These are phyloP conservation scores for Sebastes hopkinsi DNA, from an alignment of 2,797 vertebrate species.

Conservation along the genomic window DNA sequence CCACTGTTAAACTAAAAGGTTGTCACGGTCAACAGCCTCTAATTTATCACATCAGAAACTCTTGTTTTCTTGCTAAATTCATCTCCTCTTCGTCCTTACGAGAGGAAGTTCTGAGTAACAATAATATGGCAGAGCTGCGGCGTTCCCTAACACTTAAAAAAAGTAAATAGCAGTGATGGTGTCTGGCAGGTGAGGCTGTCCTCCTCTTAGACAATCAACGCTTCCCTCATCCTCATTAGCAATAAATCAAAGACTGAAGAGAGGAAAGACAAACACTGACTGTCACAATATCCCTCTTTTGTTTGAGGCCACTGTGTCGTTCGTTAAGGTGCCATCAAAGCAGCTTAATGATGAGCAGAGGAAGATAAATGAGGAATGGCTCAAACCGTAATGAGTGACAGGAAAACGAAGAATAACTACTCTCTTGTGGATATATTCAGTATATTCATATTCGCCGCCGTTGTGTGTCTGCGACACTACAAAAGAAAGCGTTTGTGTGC, in stretches of 20 bases:
- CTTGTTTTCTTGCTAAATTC: background rate
- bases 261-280: conserved; percentile 38
- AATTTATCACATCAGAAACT: background rate
- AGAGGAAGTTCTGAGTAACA: background rate
- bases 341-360: conserved; percentile 63
- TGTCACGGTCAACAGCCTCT: background rate
- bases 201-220: conserved; percentile 34
- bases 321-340: conserved; percentile 66
- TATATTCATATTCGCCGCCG: conserved; percentile 44
- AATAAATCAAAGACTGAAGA: conserved; percentile 54
- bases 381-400: conserved; percentile 59
- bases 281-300: conserved; percentile 59
- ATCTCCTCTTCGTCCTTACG: background rate
- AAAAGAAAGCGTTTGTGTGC: conserved; percentile 29
- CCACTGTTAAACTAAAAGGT: background rate
- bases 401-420: conserved; percentile 50
- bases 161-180: background rate
- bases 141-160: background rate
- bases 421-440: conserved; percentile 53
- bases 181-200: conserved; percentile 13
- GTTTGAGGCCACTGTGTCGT: conserved; percentile 26
- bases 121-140: background rate
- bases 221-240: conserved; percentile 46
- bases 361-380: conserved; percentile 50
- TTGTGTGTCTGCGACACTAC: background rate